Conservation (phyloP, 2,113 vertebrate species). For the Pachyramphus minor region DNA sequence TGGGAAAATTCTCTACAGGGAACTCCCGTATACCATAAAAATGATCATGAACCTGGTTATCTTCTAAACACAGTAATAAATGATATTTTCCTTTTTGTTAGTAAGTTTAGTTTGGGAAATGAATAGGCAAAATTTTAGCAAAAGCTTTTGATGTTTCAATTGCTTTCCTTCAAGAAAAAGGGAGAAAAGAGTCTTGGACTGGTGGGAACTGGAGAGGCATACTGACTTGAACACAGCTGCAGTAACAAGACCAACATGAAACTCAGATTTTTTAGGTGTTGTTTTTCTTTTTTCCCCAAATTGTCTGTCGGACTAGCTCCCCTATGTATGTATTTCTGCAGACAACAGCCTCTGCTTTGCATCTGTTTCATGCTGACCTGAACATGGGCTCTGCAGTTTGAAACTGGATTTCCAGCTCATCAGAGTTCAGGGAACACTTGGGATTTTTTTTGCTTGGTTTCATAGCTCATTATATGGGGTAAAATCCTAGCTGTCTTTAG, state of each 20-base stretch:
- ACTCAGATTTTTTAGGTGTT: not conserved
- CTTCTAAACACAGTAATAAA: not conserved
- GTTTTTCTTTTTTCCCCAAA: not conserved
- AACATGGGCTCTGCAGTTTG: not conserved
- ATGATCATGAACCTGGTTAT: not conserved
- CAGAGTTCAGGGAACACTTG: not conserved
- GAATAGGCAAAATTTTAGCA: not conserved
- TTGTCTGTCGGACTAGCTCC: not conserved
- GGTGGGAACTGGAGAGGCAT: not conserved
- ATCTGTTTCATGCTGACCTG: not conserved
- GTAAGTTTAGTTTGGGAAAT: not conserved
- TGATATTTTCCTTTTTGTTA: not conserved
- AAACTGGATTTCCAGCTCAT: not conserved
- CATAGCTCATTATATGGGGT: not conserved
- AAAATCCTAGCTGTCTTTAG: not conserved
- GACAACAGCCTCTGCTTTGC: not conserved
- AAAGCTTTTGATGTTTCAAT: not conserved
- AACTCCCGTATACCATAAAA: not conserved
- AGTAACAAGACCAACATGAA: not conserved
- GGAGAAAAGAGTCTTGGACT: not conserved
- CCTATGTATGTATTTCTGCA: not conserved
- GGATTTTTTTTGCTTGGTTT: slow-evolving; percentile 18
- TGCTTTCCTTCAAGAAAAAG: not conserved
- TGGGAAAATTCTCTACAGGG: not conserved
- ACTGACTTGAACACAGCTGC: not conserved